Evolutionary conservation across 2,797 vertebrate species (phyloP), one percentile per base, ranked within the genome.

Genomic region (Rhinophrynus dorsalis): DNA sequence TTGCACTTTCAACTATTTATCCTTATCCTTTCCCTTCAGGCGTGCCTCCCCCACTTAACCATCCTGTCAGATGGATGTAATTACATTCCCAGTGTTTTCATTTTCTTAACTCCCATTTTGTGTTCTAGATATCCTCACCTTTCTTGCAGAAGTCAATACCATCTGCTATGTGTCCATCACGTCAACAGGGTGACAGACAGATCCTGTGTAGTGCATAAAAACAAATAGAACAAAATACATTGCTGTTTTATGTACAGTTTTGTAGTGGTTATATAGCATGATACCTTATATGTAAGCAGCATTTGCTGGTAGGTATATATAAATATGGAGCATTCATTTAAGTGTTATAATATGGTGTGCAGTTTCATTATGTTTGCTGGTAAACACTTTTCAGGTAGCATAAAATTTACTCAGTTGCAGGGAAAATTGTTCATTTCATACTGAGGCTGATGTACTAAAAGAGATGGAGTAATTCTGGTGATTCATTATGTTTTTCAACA

Each of bases 11-110:
- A 73, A 50, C 61, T 66, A 54, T 73, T 45, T 72, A 33, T 33
- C 61, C 55, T 59, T 23, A 73, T 73, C 62, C 69, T 66, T 58
- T 58, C 54, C 69, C 69, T 73, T 73, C 62, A 73, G 69, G 62
- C 69, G 59, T 66, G 69, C 55, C 69, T 73, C 69, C 62, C 69
- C 69, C 69, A 73, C 69, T 66, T 58, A 73, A 55, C 69, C 69
- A 59, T 66, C 54, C 61, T 59, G 61, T 73, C 69, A 73, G 62
- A 73, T 73, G 69, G 69, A 66, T 66, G 69, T 66, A 73, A 73
- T 73, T 73, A 73, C 54, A 65, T 59, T 73, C 69, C 61, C 62
- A 73, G 52, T 51, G 54, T 73, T 66, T 73, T 66, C 45, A 66
- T 73, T 73, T 66, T 73, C 69, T 60, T 59, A 66, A 73, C 45